phyloP scores from a whole-genome alignment of 2,797 vertebrate genomes.

The Amblyraja radiata region DNA sequence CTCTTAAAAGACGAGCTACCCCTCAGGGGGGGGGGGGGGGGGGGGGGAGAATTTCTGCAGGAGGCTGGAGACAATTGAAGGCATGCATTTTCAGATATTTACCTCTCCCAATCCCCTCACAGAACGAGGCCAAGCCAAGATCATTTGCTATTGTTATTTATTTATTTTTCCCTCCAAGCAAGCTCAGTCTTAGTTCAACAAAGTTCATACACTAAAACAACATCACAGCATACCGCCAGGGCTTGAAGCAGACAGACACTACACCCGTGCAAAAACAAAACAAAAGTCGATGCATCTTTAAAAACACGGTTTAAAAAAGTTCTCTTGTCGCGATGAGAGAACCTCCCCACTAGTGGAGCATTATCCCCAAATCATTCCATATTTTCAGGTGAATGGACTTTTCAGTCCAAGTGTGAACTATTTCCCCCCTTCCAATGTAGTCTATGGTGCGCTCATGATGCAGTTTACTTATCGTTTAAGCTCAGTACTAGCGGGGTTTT shows the following conservation, averaged over 20 bases:
- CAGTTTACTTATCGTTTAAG: not conserved
- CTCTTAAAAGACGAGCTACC: too few species aligned
- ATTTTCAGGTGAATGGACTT: not conserved
- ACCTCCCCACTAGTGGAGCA: not conserved
- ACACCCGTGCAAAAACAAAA: not conserved
- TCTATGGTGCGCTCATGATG: not conserved
- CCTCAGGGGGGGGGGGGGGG: too few species aligned
- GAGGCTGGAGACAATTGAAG: too few species aligned
- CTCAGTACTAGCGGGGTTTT: not conserved
- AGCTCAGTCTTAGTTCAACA: not conserved
- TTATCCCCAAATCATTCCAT: not conserved
- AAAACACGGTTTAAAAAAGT: slow-evolving; percentile 11
- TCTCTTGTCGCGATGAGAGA: not conserved
- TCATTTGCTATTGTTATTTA: slow-evolving; percentile 17
- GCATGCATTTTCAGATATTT: too few species aligned
- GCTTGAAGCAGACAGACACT: not conserved
- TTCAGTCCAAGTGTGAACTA: too few species aligned
- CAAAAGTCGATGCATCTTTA: not conserved
- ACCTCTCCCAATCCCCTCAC: not conserved
- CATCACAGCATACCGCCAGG: not conserved
- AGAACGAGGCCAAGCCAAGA: not conserved
- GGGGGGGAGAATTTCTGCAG: too few species aligned
- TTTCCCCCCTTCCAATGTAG: not conserved
- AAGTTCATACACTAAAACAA: not conserved
- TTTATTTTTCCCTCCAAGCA: not conserved